Evolutionary conservation across 2,888 invertebrate genomes (phyloP), one percentile per base, ranked within the genome.

Genomic region (Elgonia sp.): DNA sequence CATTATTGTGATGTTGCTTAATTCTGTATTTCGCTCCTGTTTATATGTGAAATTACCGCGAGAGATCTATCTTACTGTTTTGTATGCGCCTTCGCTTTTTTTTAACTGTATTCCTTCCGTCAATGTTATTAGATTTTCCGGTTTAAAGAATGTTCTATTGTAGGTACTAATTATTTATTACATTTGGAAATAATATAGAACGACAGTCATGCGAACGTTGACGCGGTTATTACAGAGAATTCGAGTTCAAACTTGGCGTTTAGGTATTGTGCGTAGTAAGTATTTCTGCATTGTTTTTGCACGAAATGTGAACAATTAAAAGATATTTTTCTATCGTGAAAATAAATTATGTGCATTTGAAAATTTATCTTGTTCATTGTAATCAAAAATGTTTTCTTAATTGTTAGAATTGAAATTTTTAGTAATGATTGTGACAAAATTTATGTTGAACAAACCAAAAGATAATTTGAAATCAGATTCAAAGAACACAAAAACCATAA

Each of bases 11-110:
- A 88, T 86, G 84, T 89, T 84, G 86, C 91, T 87, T 82, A 87
- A 88, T 89, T 84, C 86, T 83, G 88, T 81, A 83, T 91, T 89
- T 90, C 90, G 90, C 90, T 91, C 89, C 90, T 90, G 91, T 91
- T 92, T 92, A 92, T 93, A 93, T 92, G 91, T 92, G 90, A 91
- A 93, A 94, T 94, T 93, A 93, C 90, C 89, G 88, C 89, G 92
- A 90, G 92, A 92, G 91, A 93, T 93, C 91, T 92, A 92, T 93
- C 93, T 93, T 90, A 88, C 84, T 75, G 83, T 91, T 91, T 90
- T 89, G 73, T 77, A 79, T 81, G 72, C 69, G 83, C 70, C 55
- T 87, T 86, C 62, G 69, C 88, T 86, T 85, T 80, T 81, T 79
- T 88, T 81, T 87, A 89, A 89, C 89, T 87, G 89, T 89, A 84